Conservation (phyloP, 2,888 invertebrate genomes). For the Plusia festucae region DNA sequence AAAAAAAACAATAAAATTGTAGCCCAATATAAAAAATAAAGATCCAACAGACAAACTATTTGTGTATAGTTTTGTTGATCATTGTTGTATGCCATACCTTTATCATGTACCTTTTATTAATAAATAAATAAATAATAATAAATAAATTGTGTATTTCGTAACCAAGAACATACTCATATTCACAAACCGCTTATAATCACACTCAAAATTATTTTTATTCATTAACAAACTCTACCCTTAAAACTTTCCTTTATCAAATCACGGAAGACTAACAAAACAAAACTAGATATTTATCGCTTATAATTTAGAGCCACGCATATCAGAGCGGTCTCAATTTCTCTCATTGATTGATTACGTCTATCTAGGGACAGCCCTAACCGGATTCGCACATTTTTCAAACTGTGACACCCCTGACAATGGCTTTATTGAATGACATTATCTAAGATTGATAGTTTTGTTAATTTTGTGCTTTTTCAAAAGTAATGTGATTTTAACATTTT, state of each 20-base stretch:
- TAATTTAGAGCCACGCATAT: constrained; percentile 56
- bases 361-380: constrained; percentile 58
- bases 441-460: constrained; percentile 67
- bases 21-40: no score
- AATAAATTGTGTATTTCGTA: no score
- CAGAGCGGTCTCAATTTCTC: constrained; percentile 72
- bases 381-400: constrained; percentile 73
- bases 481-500: constrained; percentile 18
- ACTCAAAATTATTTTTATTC: no score
- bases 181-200: no score
- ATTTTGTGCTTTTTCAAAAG: constrained; percentile 53
- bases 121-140: no score
- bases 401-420: constrained; percentile 67
- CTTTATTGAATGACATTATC: constrained; percentile 67
- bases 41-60: no score
- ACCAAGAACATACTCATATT: no score
- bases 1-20: no score
- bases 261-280: constrained; percentile 34
- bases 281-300: constrained; percentile 46
- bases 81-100: no score
- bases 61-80: no score
- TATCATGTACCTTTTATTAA: no score
- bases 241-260: constrained; percentile 13
- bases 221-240: no score
- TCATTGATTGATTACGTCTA: constrained; percentile 72